Percentiles rank a stretch among this genome's conserved stretches.
phyloP scores from a whole-genome alignment of 2,113 vertebrate species.

The Gavia stellata region DNA sequence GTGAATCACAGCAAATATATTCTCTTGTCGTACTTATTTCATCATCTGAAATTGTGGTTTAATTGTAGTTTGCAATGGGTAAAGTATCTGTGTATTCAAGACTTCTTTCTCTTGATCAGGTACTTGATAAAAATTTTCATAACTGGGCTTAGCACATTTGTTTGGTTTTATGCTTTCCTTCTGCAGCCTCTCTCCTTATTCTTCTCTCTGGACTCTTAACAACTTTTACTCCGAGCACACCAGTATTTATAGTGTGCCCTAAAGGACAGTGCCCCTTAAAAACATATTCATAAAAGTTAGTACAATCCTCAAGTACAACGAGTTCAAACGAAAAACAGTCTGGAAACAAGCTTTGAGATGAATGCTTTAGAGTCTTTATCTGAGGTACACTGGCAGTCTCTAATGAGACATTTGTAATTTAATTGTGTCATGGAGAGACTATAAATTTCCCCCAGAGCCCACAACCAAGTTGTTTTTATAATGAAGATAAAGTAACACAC shows the following conservation, averaged over 20 bases:
- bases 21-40: neutral
- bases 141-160: neutral
- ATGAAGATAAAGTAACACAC: conserved; percentile 74
- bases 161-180: neutral
- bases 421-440: conserved; percentile 62
- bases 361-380: conserved; percentile 56
- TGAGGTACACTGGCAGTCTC: conserved; percentile 65
- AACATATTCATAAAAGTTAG: conserved; percentile 48
- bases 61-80: neutral
- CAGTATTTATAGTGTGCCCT: conserved; percentile 41
- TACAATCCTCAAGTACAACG: neutral
- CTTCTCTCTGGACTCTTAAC: neutral
- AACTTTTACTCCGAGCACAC: neutral
- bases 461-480: conserved; percentile 65
- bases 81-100: neutral
- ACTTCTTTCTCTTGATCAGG: neutral
- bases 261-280: conserved; percentile 27
- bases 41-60: neutral
- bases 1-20: neutral
- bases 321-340: conserved; percentile 48
- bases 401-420: conserved; percentile 73
- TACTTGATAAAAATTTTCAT: neutral
- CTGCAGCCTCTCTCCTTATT: neutral
- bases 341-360: conserved; percentile 49
- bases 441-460: conserved; percentile 63